Percentiles rank a stretch among this genome's conserved stretches.
Evolutionary conservation across 2,797 vertebrate genomes (phyloP).

Genomic region (Argentina silus): DNA sequence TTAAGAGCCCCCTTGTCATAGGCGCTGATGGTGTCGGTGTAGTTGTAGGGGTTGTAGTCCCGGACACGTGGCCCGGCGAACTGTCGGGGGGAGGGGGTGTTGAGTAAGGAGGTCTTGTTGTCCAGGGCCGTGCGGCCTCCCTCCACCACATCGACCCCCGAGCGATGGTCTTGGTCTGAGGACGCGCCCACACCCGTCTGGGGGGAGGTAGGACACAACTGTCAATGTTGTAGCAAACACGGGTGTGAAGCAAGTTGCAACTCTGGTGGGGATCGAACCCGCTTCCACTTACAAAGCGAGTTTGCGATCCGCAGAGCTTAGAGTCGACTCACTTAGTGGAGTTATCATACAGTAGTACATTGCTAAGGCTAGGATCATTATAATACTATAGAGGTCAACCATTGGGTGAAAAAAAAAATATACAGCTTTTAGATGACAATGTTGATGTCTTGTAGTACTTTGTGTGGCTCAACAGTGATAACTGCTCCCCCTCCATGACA

Average conservation of each 20-base stretch:
- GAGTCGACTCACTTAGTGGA: no score
- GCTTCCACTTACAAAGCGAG: no score
- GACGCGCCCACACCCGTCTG: constrained; percentile 76
- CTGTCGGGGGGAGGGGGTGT: constrained; percentile 88
- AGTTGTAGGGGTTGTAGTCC: constrained; percentile 92
- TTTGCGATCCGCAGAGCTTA: no score
- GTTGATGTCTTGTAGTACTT: no score
- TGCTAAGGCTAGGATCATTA: no score
- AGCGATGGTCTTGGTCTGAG: constrained; percentile 76
- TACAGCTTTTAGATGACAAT: no score
- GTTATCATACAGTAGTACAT: no score
- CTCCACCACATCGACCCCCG: constrained; percentile 78
- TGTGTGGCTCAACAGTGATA: no score
- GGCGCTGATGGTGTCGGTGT: constrained; percentile 83
- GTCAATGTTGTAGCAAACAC: neutral
- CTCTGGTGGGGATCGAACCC: no score
- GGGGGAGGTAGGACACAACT: constrained; percentile 25
- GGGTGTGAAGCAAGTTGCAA: neutral
- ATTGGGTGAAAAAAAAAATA: neutral
- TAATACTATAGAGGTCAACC: no score
- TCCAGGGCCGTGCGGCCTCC: constrained; percentile 90
- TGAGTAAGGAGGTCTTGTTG: constrained; percentile 95
- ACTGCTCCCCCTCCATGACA: no score
- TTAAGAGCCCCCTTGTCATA: constrained; percentile 87
- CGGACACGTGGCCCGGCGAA: constrained; percentile 85